A percentile compares a stretch with the other conserved stretches of the same genome.
Conservation (phyloP, 2,888 invertebrate species). For the Odontocerum albicorne region DNA sequence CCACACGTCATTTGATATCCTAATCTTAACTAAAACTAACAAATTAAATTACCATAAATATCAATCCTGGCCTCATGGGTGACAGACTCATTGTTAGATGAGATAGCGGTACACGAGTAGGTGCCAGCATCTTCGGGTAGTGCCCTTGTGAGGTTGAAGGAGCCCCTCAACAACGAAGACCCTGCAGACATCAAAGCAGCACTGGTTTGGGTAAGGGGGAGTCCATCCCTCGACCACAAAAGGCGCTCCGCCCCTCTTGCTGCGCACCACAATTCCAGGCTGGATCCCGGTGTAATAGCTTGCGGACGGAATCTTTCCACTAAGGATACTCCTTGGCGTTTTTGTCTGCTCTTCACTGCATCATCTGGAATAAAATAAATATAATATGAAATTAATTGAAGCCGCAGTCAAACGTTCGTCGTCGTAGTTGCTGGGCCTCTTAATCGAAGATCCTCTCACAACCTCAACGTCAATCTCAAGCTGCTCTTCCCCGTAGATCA, state of each 20-base stretch:
- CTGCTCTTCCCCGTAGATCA: no score
- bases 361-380: slow-evolving; percentile 4
- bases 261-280: slow-evolving; percentile 22
- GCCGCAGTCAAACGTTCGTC: no score
- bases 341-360: background rate
- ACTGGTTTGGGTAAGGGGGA: slow-evolving; percentile 7
- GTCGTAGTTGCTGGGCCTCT: no score
- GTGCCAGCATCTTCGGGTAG: slow-evolving; percentile 31
- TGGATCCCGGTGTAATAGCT: slow-evolving; percentile 22
- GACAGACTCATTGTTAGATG: slow-evolving; percentile 40
- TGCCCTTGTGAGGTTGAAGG: slow-evolving; percentile 26
- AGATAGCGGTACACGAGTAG: slow-evolving; percentile 30
- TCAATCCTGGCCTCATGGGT: slow-evolving; percentile 67
- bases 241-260: slow-evolving; percentile 24
- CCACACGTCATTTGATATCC: no score
- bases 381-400: background rate
- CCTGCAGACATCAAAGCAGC: background rate
- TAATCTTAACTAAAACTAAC: no score
- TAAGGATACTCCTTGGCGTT: slow-evolving; percentile 15
- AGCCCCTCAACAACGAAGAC: slow-evolving; percentile 1
- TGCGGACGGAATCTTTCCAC: slow-evolving; percentile 28
- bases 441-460: no score
- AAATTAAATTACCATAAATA: slow-evolving; percentile 67
- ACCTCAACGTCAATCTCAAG: no score
- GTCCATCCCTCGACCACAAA: slow-evolving; percentile 29